Evolutionary conservation across 2,113 vertebrate species (phyloP).

Genomic region (Dicerorhinus sumatrensis): DNA sequence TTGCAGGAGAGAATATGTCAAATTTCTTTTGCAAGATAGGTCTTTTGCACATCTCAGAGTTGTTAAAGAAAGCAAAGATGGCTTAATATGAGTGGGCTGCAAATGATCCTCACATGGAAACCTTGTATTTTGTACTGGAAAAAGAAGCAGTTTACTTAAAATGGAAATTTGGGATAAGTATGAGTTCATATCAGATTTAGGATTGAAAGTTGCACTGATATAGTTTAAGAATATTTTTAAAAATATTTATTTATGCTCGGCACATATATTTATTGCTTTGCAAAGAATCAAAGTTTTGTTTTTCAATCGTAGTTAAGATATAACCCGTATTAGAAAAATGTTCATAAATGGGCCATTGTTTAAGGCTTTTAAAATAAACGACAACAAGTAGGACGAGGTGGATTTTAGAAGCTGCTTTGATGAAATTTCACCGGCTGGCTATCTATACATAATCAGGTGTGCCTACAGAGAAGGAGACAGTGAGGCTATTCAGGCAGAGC

Average conservation of each 20-base stretch:
- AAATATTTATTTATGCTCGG: background rate
- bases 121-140: background rate
- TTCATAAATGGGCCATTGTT: slow-evolving; percentile 58
- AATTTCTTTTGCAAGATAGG: background rate
- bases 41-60: background rate
- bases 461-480: slow-evolving; percentile 17
- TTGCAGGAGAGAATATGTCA: background rate
- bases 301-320: background rate
- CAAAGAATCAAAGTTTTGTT: background rate
- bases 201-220: background rate
- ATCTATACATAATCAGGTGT: slow-evolving; percentile 44
- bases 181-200: background rate
- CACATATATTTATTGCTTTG: background rate
- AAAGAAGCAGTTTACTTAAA: background rate
- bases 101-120: background rate
- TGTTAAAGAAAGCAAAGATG: background rate
- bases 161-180: background rate
- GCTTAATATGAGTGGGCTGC: background rate
- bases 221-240: background rate
- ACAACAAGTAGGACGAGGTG: background rate
- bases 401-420: slow-evolving; percentile 56
- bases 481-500: slow-evolving; percentile 53
- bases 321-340: background rate
- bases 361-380: slow-evolving; percentile 59
- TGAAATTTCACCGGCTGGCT: slow-evolving; percentile 62